phyloP scores from a whole-genome alignment of 2,888 invertebrate genomes.

The Lamellibrachia columna region DNA sequence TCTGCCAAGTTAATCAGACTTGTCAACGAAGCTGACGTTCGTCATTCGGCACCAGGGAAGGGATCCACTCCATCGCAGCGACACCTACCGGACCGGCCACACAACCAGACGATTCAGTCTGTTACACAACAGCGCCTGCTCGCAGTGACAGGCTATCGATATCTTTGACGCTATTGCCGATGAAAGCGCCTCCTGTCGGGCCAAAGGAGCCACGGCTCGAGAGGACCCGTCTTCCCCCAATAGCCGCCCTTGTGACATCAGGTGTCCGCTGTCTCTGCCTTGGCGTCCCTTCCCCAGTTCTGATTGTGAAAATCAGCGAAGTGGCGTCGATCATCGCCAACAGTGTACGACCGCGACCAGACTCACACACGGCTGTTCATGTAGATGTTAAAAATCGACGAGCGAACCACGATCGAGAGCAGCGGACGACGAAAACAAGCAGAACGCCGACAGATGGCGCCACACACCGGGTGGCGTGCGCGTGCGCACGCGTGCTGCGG shows the following conservation, averaged over 20 bases:
- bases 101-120: not conserved
- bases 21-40: constrained; percentile 16
- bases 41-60: constrained; percentile 11
- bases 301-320: not conserved
- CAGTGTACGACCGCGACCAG: constrained; percentile 9
- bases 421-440: not conserved
- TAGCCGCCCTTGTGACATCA: not conserved
- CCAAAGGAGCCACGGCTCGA: constrained; percentile 16
- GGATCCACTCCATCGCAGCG: constrained; percentile 2
- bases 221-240: not conserved
- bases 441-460: not conserved
- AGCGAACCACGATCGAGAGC: not conserved
- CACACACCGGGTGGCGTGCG: not conserved
- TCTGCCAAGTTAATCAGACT: not conserved
- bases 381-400: not conserved
- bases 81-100: constrained; percentile 10
- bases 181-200: constrained; percentile 16
- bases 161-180: not conserved
- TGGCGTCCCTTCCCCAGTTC: constrained; percentile 6
- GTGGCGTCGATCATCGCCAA: not conserved
- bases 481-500: not conserved
- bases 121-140: not conserved
- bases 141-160: not conserved
- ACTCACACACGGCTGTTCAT: not conserved
- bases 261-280: not conserved